These are phyloP conservation scores for Neoniphon sammara DNA, from an alignment of 2,797 vertebrate species.

Conservation along the genomic window DNA sequence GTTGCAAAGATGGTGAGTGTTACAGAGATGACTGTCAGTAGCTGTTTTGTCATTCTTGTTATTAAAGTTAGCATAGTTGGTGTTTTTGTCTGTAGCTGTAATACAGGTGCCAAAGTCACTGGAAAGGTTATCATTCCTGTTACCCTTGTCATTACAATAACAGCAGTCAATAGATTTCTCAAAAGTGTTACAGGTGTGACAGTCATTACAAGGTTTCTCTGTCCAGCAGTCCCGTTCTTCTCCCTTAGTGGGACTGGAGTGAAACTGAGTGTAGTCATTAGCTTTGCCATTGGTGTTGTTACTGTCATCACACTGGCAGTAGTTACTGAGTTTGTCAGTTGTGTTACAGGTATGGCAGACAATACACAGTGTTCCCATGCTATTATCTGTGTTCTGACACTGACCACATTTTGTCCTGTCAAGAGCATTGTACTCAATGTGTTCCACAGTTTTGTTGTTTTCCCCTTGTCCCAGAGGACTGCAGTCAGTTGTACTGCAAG, in stretches of 20 bases:
- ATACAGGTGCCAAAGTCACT: neutral
- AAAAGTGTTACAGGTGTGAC: slow-evolving; percentile 16
- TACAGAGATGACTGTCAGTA: neutral
- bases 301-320: slow-evolving; percentile 9
- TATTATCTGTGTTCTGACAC: slow-evolving; percentile 1
- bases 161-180: neutral
- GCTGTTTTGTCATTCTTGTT: neutral
- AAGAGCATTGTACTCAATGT: neutral
- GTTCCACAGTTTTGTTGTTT: slow-evolving; percentile 8
- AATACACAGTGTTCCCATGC: slow-evolving; percentile 2
- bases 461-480: neutral
- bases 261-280: neutral
- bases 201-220: slow-evolving; percentile 11
- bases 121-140: neutral
- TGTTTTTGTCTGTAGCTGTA: neutral
- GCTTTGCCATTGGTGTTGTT: neutral
- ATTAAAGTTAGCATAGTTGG: neutral
- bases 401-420: slow-evolving; percentile 12
- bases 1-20: neutral
- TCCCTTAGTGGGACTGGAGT: neutral
- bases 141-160: neutral
- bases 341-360: neutral
- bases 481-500: neutral
- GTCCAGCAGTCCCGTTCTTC: slow-evolving; percentile 8
- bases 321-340: slow-evolving; percentile 11